These are phyloP conservation scores for Megaceryle maxima DNA, from an alignment of 2,113 vertebrate species.

Conservation along the genomic window DNA sequence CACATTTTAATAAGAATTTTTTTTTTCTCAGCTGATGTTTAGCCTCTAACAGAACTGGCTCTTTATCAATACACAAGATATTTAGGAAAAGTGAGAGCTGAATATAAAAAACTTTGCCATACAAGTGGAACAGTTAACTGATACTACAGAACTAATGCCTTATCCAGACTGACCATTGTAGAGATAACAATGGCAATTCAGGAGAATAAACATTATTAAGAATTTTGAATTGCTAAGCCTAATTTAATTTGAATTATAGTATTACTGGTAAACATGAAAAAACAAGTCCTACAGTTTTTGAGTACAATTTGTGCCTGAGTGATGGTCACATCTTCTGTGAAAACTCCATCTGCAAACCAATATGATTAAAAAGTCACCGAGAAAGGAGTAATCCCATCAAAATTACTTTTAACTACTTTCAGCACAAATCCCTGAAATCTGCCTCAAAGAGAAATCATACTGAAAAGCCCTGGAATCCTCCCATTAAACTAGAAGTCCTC, in stretches of 20 bases:
- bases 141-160: background rate
- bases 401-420: background rate
- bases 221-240: background rate
- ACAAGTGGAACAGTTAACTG: background rate
- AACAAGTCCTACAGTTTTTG: background rate
- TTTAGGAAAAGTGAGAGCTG: background rate
- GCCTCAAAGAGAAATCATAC: background rate
- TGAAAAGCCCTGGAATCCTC: background rate
- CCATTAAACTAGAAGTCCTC: background rate
- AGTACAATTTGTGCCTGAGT: background rate
- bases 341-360: background rate
- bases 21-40: background rate
- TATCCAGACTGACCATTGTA: background rate
- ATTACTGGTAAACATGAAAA: background rate
- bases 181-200: background rate
- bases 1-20: background rate
- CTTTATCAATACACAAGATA: background rate
- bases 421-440: background rate
- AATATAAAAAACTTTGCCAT: background rate
- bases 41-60: background rate
- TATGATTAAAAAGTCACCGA: background rate
- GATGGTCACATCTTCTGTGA: background rate
- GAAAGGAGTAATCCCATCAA: background rate
- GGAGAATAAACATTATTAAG: background rate
- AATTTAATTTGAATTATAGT: background rate